phyloP scores from a whole-genome alignment of 1,140 invertebrate species.

The Mesaphorura yosii region DNA sequence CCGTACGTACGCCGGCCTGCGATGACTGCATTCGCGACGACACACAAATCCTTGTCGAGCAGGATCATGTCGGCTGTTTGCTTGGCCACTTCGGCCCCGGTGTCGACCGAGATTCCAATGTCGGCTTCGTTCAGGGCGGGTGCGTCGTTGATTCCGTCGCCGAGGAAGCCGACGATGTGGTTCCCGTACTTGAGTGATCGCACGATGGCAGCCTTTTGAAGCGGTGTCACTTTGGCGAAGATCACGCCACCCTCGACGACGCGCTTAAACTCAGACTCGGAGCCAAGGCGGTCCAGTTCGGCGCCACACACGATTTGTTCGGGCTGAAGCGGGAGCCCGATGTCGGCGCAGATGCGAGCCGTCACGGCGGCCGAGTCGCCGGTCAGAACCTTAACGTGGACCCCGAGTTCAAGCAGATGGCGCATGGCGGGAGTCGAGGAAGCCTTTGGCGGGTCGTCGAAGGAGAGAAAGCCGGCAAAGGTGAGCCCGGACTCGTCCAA shows the following conservation, averaged over 20 bases:
- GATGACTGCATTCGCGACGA: constrained; percentile 15
- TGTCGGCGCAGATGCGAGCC: constrained; percentile 16
- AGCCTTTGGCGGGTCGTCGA: constrained; percentile 17
- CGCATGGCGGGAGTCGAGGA: not conserved
- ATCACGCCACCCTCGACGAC: constrained; percentile 11
- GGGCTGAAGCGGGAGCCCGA: constrained; percentile 1
- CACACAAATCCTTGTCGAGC: constrained; percentile 22
- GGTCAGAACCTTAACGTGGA: constrained; percentile 12
- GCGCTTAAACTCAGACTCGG: not conserved
- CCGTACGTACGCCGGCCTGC: constrained; percentile 13
- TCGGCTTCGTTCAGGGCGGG: constrained; percentile 26
- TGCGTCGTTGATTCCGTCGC: constrained; percentile 32
- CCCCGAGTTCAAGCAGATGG: constrained; percentile 8
- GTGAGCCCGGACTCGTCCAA: constrained; percentile 9
- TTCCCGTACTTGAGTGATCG: constrained; percentile 7
- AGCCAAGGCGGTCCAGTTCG: constrained; percentile 5
- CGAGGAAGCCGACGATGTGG: constrained; percentile 30
- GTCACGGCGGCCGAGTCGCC: constrained; percentile 14
- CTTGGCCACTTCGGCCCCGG: constrained; percentile 28
- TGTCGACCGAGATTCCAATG: constrained; percentile 30
- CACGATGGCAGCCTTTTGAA: constrained; percentile 20
- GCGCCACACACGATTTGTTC: constrained; percentile 1
- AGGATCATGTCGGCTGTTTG: constrained; percentile 32
- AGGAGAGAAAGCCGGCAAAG: constrained; percentile 13
- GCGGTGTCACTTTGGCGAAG: constrained; percentile 21